A percentile compares a stretch with the other conserved stretches of the same genome.
Conservation (phyloP, 2,113 vertebrate species). For the Nycticorax nycticorax region DNA sequence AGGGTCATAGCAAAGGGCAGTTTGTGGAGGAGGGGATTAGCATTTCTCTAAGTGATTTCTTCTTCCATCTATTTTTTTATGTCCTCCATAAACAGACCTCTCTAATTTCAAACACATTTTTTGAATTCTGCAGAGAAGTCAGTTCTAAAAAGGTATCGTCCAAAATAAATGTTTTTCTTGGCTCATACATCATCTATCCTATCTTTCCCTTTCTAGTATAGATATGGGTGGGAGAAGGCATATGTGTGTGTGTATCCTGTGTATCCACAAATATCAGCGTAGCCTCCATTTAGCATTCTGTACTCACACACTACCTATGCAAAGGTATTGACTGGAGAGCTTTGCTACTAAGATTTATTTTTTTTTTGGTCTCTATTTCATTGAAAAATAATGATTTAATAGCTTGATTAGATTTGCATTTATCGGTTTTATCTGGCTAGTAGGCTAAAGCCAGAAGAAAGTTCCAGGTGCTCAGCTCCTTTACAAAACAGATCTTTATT, state of each 20-base stretch:
- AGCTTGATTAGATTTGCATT: conserved; percentile 16
- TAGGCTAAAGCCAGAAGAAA: conserved; percentile 7
- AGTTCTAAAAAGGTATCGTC: conserved; percentile 51
- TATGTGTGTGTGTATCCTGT: not conserved
- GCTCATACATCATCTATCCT: conserved; percentile 17
- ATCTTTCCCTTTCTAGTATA: conserved; percentile 18
- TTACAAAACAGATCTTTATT: conserved; percentile 31
- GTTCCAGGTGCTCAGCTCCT: not conserved
- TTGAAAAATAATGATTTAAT: conserved; percentile 11
- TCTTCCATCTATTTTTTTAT: conserved; percentile 55
- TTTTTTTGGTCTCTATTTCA: not conserved
- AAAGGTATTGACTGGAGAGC: not conserved
- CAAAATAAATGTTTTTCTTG: conserved; percentile 69
- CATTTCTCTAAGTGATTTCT: conserved; percentile 61
- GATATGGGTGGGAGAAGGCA: not conserved
- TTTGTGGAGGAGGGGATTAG: conserved; percentile 52
- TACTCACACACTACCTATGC: not conserved
- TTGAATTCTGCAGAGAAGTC: conserved; percentile 51
- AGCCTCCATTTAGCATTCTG: conserved; percentile 6
- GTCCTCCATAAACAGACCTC: conserved; percentile 51
- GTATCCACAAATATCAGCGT: not conserved
- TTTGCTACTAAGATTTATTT: not conserved
- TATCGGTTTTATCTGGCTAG: conserved; percentile 6
- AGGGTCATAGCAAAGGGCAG: conserved; percentile 63
- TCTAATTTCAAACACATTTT: conserved; percentile 68